phyloP scores from a whole-genome alignment of 2,113 vertebrate genomes.

The Hystrix brachyura region DNA sequence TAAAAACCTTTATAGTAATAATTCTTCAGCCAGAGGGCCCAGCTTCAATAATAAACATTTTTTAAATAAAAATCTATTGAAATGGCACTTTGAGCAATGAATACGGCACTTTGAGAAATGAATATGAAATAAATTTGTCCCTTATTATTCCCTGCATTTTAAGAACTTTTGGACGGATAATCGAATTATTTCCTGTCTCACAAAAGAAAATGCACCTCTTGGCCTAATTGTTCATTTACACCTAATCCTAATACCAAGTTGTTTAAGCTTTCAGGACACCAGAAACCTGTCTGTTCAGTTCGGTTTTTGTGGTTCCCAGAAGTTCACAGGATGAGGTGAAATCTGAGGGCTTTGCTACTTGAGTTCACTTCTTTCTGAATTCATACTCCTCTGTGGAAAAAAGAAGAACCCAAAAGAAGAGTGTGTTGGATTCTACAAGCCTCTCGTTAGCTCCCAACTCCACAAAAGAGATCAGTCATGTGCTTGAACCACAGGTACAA shows the following conservation, averaged over 20 bases:
- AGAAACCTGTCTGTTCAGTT: constrained; percentile 33
- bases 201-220: constrained; percentile 15
- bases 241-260: background rate
- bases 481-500: background rate
- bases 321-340: background rate
- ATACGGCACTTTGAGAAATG: constrained; percentile 24
- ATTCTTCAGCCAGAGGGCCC: constrained; percentile 2
- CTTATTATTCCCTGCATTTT: background rate
- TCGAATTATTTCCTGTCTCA: constrained; percentile 4
- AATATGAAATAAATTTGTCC: background rate
- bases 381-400: background rate
- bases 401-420: background rate
- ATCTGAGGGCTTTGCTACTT: background rate
- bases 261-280: background rate
- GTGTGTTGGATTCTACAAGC: background rate
- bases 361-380: background rate
- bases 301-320: background rate
- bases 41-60: constrained; percentile 4
- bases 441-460: background rate
- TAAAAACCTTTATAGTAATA: constrained; percentile 37
- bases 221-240: background rate
- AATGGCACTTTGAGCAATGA: constrained; percentile 44
- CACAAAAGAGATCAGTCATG: background rate
- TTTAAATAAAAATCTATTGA: constrained; percentile 30
- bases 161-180: background rate